Evolutionary conservation across 2,797 vertebrate genomes (phyloP).

Genomic region (Ambastaia sidthimunki): DNA sequence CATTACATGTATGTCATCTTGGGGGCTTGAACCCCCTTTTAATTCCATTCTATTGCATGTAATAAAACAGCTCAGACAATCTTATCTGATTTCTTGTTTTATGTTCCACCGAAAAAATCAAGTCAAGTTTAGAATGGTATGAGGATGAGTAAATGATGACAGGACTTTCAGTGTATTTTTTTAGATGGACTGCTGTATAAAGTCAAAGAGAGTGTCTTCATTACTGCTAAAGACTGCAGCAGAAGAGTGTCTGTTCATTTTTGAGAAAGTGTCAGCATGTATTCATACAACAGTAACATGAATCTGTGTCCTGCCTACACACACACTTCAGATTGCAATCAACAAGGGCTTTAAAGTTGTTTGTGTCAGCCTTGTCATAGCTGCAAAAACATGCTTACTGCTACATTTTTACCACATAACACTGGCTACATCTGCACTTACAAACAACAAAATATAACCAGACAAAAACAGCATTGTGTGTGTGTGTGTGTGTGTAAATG

Average conservation of each 20-base stretch:
- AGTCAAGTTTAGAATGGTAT: no score
- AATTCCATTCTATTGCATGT: no score
- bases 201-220: neutral
- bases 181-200: neutral
- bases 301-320: neutral
- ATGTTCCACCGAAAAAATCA: no score
- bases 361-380: neutral
- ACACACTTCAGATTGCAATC: neutral
- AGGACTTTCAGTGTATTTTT: neutral
- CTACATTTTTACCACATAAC: no score
- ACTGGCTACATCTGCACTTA: no score
- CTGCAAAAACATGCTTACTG: neutral
- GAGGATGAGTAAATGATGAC: no score
- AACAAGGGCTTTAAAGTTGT: conserved; percentile 1
- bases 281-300: neutral
- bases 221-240: neutral
- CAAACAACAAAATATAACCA: neutral
- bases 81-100: no score
- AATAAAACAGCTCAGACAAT: no score
- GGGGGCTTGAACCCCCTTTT: no score
- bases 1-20: no score
- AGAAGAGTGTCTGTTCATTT: neutral
- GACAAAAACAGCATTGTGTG: no score
- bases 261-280: neutral
- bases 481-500: no score